Evolutionary conservation across 2,888 invertebrate genomes (phyloP), one percentile per base, ranked within the genome.

Genomic region (Heliconius ethilla): DNA sequence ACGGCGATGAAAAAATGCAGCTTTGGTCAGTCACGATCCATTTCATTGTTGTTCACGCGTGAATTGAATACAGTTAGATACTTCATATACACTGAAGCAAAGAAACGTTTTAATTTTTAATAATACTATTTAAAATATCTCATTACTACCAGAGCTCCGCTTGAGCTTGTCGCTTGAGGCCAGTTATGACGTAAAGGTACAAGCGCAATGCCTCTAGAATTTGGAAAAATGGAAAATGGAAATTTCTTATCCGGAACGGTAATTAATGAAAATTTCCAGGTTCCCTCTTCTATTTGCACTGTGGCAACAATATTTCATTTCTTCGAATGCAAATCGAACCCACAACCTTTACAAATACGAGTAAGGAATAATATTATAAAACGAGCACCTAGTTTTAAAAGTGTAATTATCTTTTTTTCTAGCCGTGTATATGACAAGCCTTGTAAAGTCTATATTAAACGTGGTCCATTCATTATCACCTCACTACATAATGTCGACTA

Each of bases 371-470:
- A 62, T 55, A n/a, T 25, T 62, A n/a, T 63, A 15, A 2, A 63
- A 27, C 63, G 9, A 22, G 22, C 55, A 55, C 55, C 10, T 22
- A 9, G 22, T 55, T 70, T 62, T 63, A 76, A 70, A 76, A 70
- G 33, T 51, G 25, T 65, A 22, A 65, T 65, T 76, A 37, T 76
- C 51, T 63, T 40, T 51, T 72, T 18, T n/a, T 51, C 27, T 65
- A 25, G n/a, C 51, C 63, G 67, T 33, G 63, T 76, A 33, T 76
- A 72, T 72, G 76, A 76, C 76, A 76, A 66, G 76, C 72, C 76
- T 76, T 76, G 76, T 76, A 72, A 76, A 76, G 76, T 66, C 72
- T 76, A 76, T 76, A 76, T 76, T 65, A 70, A 76, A 76, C 33
- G 70, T 70, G 65, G 62, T 25, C 29, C 76, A 72, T 76, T 76